Evolutionary conservation across 2,113 vertebrate species (phyloP).

Genomic region (Etheostoma spectabile): DNA sequence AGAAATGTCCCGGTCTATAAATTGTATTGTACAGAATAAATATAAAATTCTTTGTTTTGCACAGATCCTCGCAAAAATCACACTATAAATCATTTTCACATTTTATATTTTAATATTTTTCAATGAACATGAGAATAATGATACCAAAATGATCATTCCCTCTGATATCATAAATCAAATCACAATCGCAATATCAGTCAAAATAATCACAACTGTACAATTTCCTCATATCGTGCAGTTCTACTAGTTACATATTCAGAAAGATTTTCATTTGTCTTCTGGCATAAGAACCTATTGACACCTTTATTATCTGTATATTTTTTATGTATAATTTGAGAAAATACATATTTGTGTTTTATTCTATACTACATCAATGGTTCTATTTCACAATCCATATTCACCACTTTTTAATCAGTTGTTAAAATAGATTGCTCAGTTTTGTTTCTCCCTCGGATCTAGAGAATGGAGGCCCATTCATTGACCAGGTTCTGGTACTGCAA

Average conservation of each 20-base stretch:
- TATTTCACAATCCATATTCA: not conserved
- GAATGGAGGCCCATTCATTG: slow-evolving; percentile 96
- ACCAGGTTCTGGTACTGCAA: slow-evolving; percentile 93
- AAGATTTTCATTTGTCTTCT: not conserved
- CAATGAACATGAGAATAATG: too few relatives aligned
- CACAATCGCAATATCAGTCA: too few relatives aligned
- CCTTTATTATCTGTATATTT: not conserved
- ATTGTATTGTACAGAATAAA: too few relatives aligned
- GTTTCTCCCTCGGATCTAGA: slow-evolving; percentile 80
- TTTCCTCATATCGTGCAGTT: too few relatives aligned
- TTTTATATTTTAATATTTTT: too few relatives aligned
- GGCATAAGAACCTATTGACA: not conserved
- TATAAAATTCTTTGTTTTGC: too few relatives aligned
- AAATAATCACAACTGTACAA: too few relatives aligned
- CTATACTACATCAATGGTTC: not conserved
- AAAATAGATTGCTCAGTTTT: not conserved
- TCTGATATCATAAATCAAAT: too few relatives aligned
- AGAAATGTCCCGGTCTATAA: too few relatives aligned
- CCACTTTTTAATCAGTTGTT: not conserved
- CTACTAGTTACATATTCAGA: not conserved
- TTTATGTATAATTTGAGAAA: not conserved
- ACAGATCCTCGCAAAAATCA: too few relatives aligned
- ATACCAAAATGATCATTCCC: too few relatives aligned
- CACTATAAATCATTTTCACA: too few relatives aligned
- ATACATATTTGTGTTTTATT: not conserved